These are phyloP conservation scores for Scaptomyza flava DNA, from an alignment of 2,888 invertebrate species.

Conservation along the genomic window DNA sequence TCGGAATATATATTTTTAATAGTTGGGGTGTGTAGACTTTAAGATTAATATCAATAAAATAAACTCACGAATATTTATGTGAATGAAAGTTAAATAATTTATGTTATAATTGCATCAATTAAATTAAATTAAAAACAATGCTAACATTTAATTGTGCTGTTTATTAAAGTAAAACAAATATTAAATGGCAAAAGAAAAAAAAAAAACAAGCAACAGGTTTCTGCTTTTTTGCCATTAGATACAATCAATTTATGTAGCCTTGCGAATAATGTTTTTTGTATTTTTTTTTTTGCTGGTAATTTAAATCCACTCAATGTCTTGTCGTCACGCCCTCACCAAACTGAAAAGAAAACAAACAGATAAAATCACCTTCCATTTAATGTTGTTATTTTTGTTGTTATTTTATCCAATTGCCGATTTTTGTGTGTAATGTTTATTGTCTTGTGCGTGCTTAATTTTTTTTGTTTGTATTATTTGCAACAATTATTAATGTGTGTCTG, in stretches of 20 bases:
- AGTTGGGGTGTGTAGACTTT: background rate
- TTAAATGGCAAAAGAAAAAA: conserved; percentile 6
- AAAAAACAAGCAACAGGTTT: conserved; percentile 1
- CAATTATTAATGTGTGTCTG: conserved; percentile 47
- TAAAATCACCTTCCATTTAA: conserved; percentile 52
- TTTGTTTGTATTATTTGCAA: conserved; percentile 28
- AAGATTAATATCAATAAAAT: background rate
- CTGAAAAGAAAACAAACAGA: conserved; percentile 4
- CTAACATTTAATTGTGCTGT: conserved; percentile 21
- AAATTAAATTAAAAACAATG: conserved; percentile 28
- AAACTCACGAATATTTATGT: background rate
- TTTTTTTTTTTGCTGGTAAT: conserved; percentile 13
- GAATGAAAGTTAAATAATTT: conserved; percentile 16
- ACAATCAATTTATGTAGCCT: conserved; percentile 45
- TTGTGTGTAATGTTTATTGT: conserved; percentile 63
- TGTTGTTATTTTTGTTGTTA: conserved; percentile 24
- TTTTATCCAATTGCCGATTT: conserved; percentile 26
- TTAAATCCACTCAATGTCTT: conserved; percentile 67
- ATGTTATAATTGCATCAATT: conserved; percentile 49
- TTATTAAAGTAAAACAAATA: conserved; percentile 16
- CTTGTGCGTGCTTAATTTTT: conserved; percentile 9
- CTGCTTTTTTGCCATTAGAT: conserved; percentile 30
- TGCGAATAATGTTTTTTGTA: conserved; percentile 20
- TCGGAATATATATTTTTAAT: background rate
- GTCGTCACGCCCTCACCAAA: conserved; percentile 70